Evolutionary conservation across 2,888 invertebrate genomes (phyloP), one percentile per base, ranked within the genome.

Genomic region (Heliconius charithonia): DNA sequence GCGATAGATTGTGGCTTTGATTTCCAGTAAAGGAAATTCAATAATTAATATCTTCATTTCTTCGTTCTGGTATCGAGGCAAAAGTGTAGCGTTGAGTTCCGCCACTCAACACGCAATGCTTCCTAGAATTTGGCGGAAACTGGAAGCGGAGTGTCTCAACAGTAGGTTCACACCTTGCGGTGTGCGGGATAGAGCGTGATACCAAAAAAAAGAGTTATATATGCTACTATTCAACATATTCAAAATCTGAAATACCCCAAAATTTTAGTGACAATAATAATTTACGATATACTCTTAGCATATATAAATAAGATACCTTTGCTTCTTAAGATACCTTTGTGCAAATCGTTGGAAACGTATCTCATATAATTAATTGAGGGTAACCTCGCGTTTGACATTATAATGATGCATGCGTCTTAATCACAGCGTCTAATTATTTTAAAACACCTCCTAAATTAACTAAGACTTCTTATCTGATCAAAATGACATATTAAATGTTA

Each of bases 271-370:
- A 69, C 7, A 69, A n/a, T 9, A 69, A 41, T 91, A 91, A 90
- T 87, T 92, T 90, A 91, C 87, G 83, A 83, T 82, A 85, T 85
- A 89, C 89, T 87, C 90, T 89, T 87, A 85, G 86, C 84, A 85
- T 87, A 86, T 88, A 86, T 87, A 90, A 85, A 83, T 83, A 90
- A 91, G n/a, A n/a, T n/a, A n/a, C n/a, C n/a, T n/a, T n/a, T n/a
- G 88, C 93, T 92, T 90, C 93, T 92, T 92, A 91, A 87, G 92
- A 89, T 90, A 87, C 89, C 89, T 91, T 91, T 91, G 93, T 92
- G 94, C 92, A 92, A 93, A 93, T 93, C 90, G 83, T 86, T 88
- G 87, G 87, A 90, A 90, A 91, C 90, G 89, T 87, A 86, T 83
- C 82, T 80, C 79, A 82, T 85, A 89, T 90, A 90, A 94, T 94